Base-by-base conservation (phyloP, 2,888 invertebrate species). In the Acanthococcus lagerstroemiae region DNA sequence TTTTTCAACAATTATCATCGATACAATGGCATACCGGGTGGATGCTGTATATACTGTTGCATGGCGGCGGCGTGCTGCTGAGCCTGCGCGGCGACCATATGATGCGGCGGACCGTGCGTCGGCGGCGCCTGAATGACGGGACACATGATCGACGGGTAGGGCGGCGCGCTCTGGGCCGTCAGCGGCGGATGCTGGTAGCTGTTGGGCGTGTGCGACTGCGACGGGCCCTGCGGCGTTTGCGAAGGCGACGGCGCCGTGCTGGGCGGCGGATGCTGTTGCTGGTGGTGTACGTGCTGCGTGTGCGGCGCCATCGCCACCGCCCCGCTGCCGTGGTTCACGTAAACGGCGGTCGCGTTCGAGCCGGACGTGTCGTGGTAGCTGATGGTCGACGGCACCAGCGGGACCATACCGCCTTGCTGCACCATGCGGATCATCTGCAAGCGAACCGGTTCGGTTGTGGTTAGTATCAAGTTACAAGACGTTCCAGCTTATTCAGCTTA, bases 391-490 rank as follows among this genome's bases (percentile, higher is more conserved):
- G 72, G 70, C 17, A 73, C 71, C 63, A 72, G 68, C 50, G 72
- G 73, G 45, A 75, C 72, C 72, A 76, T 73, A 22, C 73, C 72
- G 50, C 72, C 72, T 69, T 73, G 74, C 19, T 73, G 70, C 52
- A 75, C 74, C 74, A 88, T 85, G 65, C 87, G 82, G 71, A 88
- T 81, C 80, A 83, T 77, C 73, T 78, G 66, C 54, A 52, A 19
- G 2, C 21, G n/a, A n/a, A n/a, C n/a, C n/a, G n/a, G n/a, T n/a
- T n/a, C n/a, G n/a, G n/a, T n/a, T n/a, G n/a, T n/a, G n/a, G n/a
- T n/a, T n/a, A n/a, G n/a, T n/a, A n/a, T n/a, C n/a, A n/a, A n/a
- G n/a, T n/a, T n/a, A n/a, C n/a, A n/a, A n/a, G n/a, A n/a, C n/a
- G n/a, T n/a, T n/a, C n/a, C n/a, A n/a, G n/a, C n/a, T n/a, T n/a